These are phyloP conservation scores for Chaetorhynchus papuensis DNA, from an alignment of 2,113 vertebrate species.

Conservation along the genomic window DNA sequence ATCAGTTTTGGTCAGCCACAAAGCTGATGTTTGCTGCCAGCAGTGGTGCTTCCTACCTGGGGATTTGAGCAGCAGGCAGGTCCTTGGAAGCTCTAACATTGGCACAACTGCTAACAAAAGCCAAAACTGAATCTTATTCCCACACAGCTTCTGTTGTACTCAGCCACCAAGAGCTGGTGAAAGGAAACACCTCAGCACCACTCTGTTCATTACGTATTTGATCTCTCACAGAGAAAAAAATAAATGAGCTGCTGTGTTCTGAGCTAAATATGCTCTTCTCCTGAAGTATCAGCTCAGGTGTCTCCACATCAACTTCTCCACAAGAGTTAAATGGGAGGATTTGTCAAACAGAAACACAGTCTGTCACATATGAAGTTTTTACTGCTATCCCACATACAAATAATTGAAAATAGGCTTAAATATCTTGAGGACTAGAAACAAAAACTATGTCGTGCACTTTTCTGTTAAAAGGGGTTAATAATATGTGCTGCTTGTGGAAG, in stretches of 20 bases:
- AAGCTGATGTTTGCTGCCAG: neutral
- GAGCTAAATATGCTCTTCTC: neutral
- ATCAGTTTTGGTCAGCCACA: neutral
- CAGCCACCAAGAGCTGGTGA: neutral
- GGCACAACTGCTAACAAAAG: neutral
- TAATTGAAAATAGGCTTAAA: neutral
- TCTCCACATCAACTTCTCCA: neutral
- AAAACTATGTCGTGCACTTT: neutral
- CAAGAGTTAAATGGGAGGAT: neutral
- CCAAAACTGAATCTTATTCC: neutral
- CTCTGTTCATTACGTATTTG: accelerated
- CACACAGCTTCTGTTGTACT: neutral
- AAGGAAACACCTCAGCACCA: neutral
- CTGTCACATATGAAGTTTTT: neutral
- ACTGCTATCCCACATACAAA: neutral
- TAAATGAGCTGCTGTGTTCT: neutral
- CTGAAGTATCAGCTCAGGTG: neutral
- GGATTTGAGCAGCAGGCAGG: neutral
- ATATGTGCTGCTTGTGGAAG: neutral
- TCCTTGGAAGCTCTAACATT: neutral
- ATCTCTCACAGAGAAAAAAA: neutral
- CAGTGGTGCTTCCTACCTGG: neutral
- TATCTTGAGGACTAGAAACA: neutral
- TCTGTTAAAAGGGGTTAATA: neutral
- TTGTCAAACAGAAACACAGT: neutral